Evolutionary conservation across 2,113 vertebrate species (phyloP).

Genomic region (Circaetus gallicus): DNA sequence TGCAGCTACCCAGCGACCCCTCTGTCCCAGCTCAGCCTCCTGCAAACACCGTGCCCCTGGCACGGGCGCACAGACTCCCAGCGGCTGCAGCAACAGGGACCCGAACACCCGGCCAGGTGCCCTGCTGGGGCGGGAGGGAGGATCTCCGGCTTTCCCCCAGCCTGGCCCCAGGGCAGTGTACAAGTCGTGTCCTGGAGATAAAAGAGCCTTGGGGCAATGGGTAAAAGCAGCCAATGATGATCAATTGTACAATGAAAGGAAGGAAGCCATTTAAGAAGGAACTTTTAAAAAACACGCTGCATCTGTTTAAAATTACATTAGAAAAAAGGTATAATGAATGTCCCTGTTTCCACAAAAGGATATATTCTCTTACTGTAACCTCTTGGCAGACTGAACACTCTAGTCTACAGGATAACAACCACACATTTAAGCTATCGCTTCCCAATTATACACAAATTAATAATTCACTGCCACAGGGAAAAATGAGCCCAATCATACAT

Average conservation of each 20-base stretch:
- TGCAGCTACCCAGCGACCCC: not conserved
- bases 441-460: conserved; percentile 67
- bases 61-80: not conserved
- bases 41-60: not conserved
- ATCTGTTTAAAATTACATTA: not conserved
- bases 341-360: not conserved
- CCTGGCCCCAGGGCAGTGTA: not conserved
- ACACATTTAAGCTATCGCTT: conserved; percentile 31
- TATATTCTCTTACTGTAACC: not conserved
- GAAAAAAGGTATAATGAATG: not conserved
- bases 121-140: not conserved
- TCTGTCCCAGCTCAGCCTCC: not conserved
- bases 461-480: not conserved
- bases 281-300: not conserved
- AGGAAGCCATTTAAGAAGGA: not conserved
- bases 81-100: not conserved
- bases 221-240: not conserved
- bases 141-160: not conserved
- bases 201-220: not conserved
- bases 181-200: not conserved
- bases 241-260: not conserved
- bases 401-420: not conserved
- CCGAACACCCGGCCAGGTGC: not conserved
- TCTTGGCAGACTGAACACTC: not conserved
- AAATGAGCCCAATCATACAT: not conserved